Conservation (phyloP, 2,113 vertebrate genomes). For the Coreoperca whiteheadi region DNA sequence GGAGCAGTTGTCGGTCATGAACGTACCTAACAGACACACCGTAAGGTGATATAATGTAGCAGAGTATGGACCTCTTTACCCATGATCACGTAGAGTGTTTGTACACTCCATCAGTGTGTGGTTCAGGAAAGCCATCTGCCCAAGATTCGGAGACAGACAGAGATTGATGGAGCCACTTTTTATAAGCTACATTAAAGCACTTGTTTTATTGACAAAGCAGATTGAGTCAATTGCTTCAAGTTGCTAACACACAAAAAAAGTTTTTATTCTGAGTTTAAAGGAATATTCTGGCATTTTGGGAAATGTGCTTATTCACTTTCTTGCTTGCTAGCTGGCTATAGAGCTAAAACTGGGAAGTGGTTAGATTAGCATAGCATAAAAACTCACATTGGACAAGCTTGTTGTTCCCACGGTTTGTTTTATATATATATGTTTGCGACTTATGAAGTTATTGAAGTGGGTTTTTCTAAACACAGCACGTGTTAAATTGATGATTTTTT, state of each 20-base stretch:
- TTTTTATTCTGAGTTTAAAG: background rate
- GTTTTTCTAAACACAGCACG: too few species aligned
- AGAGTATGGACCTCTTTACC: slow-evolving; percentile 7
- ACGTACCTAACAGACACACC: background rate
- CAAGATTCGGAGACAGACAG: slow-evolving; percentile 18
- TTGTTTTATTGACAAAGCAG: slow-evolving; percentile 19
- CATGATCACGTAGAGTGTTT: slow-evolving; percentile 13
- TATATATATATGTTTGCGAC: too few species aligned
- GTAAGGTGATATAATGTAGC: background rate
- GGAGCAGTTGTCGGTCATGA: background rate
- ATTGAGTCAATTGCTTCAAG: background rate
- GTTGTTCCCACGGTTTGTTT: too few species aligned
- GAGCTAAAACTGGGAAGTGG: background rate
- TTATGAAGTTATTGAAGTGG: too few species aligned
- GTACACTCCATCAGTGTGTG: slow-evolving; percentile 21
- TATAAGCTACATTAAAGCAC: slow-evolving; percentile 7
- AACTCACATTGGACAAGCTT: too few species aligned
- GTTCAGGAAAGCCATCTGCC: slow-evolving; percentile 18
- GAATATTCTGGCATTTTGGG: background rate
- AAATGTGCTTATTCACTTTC: background rate
- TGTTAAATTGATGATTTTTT: too few species aligned
- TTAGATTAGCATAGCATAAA: background rate
- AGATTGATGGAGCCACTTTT: slow-evolving; percentile 34
- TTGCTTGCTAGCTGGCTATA: background rate
- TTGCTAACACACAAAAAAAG: too few species aligned